Evolutionary conservation across 2,113 vertebrate genomes (phyloP).

Genomic region (Myrmecophaga tridactyla): DNA sequence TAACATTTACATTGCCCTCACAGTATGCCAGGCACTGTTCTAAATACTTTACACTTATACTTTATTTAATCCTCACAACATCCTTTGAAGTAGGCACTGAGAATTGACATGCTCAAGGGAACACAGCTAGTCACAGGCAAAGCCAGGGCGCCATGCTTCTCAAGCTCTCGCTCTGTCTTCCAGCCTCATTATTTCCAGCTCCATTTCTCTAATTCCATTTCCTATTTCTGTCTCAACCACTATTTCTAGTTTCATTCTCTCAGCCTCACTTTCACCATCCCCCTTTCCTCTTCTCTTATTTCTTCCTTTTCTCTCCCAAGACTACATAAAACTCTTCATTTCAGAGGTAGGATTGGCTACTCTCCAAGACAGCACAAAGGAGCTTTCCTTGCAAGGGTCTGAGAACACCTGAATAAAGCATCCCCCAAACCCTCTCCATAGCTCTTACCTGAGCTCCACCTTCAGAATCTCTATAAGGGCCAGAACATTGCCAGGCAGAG

Average conservation of each 20-base stretch:
- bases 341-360: background rate
- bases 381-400: fast-evolving
- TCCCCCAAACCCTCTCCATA: fast-evolving
- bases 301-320: background rate
- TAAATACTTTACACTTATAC: fast-evolving
- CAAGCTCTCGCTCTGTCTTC: background rate
- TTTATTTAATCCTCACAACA: background rate
- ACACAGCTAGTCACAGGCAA: background rate
- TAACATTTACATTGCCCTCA: fast-evolving
- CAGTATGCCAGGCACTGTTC: fast-evolving
- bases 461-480: background rate
- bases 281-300: background rate
- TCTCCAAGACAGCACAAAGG: background rate
- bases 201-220: background rate
- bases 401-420: background rate
- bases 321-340: background rate
- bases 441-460: too few species aligned
- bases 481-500: background rate
- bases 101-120: background rate
- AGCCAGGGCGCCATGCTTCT: background rate
- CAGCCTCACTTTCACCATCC: fast-evolving
- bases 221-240: background rate
- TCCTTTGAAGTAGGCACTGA: background rate
- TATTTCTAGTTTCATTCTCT: background rate
- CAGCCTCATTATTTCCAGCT: background rate